A percentile compares a stretch with the other conserved stretches of the same genome.
Evolutionary conservation across 1,140 invertebrate species (phyloP).

Genomic region (Pseudachorutes palmiensis): DNA sequence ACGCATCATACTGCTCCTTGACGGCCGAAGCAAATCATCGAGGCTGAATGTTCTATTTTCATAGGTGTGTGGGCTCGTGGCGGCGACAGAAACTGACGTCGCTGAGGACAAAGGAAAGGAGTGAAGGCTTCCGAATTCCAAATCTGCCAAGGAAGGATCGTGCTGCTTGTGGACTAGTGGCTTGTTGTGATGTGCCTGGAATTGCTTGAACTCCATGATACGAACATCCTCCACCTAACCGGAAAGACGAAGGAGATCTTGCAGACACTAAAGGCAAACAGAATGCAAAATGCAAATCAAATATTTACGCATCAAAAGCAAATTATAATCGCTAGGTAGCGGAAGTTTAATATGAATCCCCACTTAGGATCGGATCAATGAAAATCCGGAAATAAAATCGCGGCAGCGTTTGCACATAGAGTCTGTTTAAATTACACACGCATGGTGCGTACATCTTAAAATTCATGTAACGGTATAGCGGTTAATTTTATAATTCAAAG

Average conservation of each 20-base stretch:
- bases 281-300: conserved; percentile 18
- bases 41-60: conserved; percentile 65
- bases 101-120: conserved; percentile 57
- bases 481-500: too few relatives aligned
- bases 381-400: too few relatives aligned
- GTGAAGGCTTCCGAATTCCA: conserved; percentile 69
- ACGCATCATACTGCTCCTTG: conserved; percentile 44
- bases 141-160: conserved; percentile 61
- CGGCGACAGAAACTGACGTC: conserved; percentile 38
- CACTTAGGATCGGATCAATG: too few relatives aligned
- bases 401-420: too few relatives aligned
- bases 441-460: too few relatives aligned
- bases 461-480: too few relatives aligned
- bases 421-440: too few relatives aligned
- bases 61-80: conserved; percentile 41
- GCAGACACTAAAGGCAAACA: conserved; percentile 27
- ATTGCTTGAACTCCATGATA: conserved; percentile 38
- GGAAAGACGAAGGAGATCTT: conserved; percentile 37
- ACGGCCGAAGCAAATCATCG: conserved; percentile 68
- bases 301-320: conserved; percentile 20
- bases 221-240: conserved; percentile 36
- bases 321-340: conserved; percentile 12
- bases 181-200: conserved; percentile 42
- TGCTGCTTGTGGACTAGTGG: conserved; percentile 43
- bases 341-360: too few relatives aligned